Evolutionary conservation across 2,113 vertebrate genomes (phyloP).

Genomic region (Sphyrna mokarran): DNA sequence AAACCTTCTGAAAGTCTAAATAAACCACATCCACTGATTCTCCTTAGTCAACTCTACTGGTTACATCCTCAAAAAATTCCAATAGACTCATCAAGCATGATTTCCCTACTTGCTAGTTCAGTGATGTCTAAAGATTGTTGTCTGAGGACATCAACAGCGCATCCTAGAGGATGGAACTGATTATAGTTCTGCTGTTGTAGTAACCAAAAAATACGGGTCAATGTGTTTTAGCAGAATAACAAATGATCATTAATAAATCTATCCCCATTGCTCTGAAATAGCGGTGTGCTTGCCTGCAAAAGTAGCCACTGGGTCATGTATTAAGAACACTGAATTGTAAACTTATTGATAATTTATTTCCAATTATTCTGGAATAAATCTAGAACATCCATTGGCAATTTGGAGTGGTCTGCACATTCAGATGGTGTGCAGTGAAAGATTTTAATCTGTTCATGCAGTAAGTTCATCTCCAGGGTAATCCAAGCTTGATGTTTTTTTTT

Average conservation of each 20-base stretch:
- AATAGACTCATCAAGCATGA: too few species aligned
- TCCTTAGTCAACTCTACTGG: too few species aligned
- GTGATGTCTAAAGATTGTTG: background rate
- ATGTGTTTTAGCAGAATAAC: background rate
- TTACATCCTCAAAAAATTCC: too few species aligned
- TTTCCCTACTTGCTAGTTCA: background rate
- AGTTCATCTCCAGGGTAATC: constrained; percentile 5
- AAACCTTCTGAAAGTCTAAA: too few species aligned
- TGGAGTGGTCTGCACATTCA: background rate
- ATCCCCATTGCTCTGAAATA: background rate
- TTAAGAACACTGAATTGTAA: background rate
- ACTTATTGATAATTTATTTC: background rate
- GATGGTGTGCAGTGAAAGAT: constrained; percentile 26
- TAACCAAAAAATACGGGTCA: background rate
- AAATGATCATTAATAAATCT: background rate
- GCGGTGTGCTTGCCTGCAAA: background rate
- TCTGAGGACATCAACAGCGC: background rate
- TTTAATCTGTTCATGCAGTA: background rate
- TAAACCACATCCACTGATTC: too few species aligned
- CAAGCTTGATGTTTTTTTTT: background rate
- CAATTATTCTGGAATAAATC: constrained; percentile 2
- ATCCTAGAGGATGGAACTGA: background rate
- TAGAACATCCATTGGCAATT: constrained; percentile 6
- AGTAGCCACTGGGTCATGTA: background rate
- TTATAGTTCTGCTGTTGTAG: background rate